Conservation (phyloP, 64 coral and sea anemone genomes). For the Montipora sp. region DNA sequence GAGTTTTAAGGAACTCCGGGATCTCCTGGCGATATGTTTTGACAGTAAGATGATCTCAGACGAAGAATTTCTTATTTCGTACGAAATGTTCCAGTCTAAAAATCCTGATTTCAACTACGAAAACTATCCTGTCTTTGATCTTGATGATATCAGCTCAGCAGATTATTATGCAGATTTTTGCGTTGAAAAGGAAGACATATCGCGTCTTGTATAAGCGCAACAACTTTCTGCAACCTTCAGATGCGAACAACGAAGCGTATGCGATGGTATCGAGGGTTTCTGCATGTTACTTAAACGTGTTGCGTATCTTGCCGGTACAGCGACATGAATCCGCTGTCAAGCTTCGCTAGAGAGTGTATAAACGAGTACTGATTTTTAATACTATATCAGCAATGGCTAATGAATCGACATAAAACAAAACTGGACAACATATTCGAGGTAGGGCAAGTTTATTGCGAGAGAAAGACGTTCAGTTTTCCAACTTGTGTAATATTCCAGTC, state of each 20-base stretch:
- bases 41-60: conserved; percentile 45
- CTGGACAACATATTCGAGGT: too few relatives aligned
- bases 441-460: too few relatives aligned
- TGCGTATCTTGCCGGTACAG: too few relatives aligned
- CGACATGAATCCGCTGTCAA: too few relatives aligned
- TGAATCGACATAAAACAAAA: too few relatives aligned
- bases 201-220: background rate
- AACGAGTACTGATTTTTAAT: too few relatives aligned
- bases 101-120: conserved; percentile 42
- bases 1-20: background rate
- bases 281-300: too few relatives aligned
- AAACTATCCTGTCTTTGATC: conserved; percentile 29
- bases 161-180: conserved; percentile 5
- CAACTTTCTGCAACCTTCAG: background rate
- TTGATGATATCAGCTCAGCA: background rate
- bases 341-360: too few relatives aligned
- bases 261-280: background rate
- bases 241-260: conserved; percentile 17
- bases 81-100: conserved; percentile 37
- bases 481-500: too few relatives aligned
- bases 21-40: conserved; percentile 9
- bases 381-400: too few relatives aligned
- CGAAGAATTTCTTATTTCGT: conserved; percentile 41
- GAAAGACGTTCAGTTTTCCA: too few relatives aligned
- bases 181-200: background rate